phyloP scores from a whole-genome alignment of 2,113 vertebrate genomes.

The Otolemur garnettii region DNA sequence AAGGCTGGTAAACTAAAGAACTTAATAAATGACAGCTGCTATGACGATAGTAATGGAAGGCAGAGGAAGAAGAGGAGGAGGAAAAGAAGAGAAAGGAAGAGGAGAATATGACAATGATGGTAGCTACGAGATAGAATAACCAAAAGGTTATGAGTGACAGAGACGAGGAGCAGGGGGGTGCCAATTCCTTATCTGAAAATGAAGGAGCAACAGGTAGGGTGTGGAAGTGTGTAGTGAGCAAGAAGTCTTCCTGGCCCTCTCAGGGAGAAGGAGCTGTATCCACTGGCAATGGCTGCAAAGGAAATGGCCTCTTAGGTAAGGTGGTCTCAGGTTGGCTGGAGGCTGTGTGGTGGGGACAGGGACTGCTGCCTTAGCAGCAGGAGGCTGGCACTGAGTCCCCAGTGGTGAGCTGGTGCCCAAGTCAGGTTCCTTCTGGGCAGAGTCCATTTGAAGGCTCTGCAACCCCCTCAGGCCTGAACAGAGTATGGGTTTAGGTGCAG shows the following conservation, averaged over 20 bases:
- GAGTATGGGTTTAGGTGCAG: neutral
- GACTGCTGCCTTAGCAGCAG: neutral
- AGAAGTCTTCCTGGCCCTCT: neutral
- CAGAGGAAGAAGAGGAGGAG: neutral
- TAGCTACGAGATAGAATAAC: neutral
- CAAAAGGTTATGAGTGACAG: neutral
- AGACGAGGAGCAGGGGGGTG: neutral
- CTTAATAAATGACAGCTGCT: neutral
- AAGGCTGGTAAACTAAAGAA: neutral
- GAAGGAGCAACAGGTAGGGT: neutral
- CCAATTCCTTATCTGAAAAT: neutral
- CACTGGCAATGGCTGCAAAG: neutral
- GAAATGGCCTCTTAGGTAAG: neutral
- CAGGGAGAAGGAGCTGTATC: neutral
- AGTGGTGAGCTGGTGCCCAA: neutral
- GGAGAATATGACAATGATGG: neutral
- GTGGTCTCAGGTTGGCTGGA: neutral
- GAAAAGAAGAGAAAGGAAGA: neutral
- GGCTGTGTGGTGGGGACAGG: neutral
- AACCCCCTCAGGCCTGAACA: neutral
- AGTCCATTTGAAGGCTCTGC: neutral
- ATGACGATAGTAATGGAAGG: neutral
- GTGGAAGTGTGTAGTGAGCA: accelerated
- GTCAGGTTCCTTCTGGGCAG: neutral
- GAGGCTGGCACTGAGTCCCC: neutral